These are phyloP conservation scores for Dorcus parallelipipedus DNA, from an alignment of 2,888 invertebrate species.

Conservation along the genomic window DNA sequence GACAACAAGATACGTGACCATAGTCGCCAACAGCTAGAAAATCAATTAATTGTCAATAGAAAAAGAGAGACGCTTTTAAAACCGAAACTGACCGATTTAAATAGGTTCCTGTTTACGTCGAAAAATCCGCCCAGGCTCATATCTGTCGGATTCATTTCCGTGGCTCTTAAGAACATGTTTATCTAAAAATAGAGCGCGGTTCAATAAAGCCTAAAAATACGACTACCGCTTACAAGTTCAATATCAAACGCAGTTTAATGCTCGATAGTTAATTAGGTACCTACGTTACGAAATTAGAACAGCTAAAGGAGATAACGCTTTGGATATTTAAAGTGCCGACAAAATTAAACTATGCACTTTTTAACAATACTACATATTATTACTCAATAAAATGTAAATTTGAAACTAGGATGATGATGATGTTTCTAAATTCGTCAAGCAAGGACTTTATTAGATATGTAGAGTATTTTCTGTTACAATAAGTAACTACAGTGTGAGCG, in stretches of 20 bases:
- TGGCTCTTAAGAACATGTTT: slow-evolving; percentile 72
- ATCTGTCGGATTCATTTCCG: slow-evolving; percentile 73
- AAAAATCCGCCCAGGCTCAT: slow-evolving; percentile 73
- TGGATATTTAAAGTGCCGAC: too few species aligned
- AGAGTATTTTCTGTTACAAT: not conserved
- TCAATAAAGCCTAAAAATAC: slow-evolving; percentile 2
- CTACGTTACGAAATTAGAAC: not conserved
- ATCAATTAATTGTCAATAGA: slow-evolving; percentile 1
- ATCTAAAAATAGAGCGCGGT: slow-evolving; percentile 45
- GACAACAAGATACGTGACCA: slow-evolving; percentile 74
- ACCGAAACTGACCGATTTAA: slow-evolving; percentile 61
- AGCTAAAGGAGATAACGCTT: not conserved
- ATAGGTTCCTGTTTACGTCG: slow-evolving; percentile 67
- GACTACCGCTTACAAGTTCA: not conserved
- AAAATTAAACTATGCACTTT: too few species aligned
- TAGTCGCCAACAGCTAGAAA: slow-evolving; percentile 65
- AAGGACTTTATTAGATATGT: too few species aligned
- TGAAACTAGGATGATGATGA: too few species aligned
- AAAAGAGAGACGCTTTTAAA: too few species aligned
- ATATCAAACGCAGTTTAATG: too few species aligned
- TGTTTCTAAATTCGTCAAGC: too few species aligned
- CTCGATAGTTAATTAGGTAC: not conserved
- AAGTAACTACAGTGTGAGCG: not conserved
- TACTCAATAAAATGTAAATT: too few species aligned
- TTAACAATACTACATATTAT: too few species aligned